Evolutionary conservation across 1,140 invertebrate genomes (phyloP).

Genomic region (Aethina tumida): DNA sequence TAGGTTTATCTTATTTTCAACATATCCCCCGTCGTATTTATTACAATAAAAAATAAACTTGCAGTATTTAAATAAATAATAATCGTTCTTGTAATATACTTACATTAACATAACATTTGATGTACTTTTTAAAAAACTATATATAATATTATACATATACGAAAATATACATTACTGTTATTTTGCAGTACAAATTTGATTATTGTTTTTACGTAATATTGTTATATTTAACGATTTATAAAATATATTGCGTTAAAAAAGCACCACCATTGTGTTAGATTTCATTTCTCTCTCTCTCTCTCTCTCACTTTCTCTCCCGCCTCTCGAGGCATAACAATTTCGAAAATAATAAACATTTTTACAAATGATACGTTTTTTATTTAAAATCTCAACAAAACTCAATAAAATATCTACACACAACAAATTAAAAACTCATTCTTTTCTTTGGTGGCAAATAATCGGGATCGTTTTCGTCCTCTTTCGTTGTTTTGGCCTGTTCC

Average conservation of each 20-base stretch:
- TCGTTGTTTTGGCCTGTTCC: conserved; percentile 1
- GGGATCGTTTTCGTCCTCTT: conserved; percentile 21
- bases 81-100: conserved; percentile 17
- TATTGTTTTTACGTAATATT: conserved; percentile 26
- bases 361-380: too few species aligned
- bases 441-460: conserved; percentile 25
- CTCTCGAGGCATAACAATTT: too few species aligned
- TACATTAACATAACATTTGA: conserved; percentile 22
- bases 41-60: conserved; percentile 13
- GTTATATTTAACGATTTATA: conserved; percentile 27
- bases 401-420: too few species aligned
- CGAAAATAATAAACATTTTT: too few species aligned
- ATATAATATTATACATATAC: conserved; percentile 21
- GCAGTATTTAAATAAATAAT: conserved; percentile 19
- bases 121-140: conserved; percentile 19
- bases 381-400: too few species aligned
- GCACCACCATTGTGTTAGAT: not conserved
- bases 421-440: too few species aligned
- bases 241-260: conserved; percentile 22
- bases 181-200: conserved; percentile 26
- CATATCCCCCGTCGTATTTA: conserved; percentile 8
- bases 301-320: too few species aligned
- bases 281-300: too few species aligned
- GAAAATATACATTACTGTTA: conserved; percentile 22
- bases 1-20: conserved; percentile 14